phyloP scores from a whole-genome alignment of 2,888 invertebrate species.

The Yponomeuta malinellus region DNA sequence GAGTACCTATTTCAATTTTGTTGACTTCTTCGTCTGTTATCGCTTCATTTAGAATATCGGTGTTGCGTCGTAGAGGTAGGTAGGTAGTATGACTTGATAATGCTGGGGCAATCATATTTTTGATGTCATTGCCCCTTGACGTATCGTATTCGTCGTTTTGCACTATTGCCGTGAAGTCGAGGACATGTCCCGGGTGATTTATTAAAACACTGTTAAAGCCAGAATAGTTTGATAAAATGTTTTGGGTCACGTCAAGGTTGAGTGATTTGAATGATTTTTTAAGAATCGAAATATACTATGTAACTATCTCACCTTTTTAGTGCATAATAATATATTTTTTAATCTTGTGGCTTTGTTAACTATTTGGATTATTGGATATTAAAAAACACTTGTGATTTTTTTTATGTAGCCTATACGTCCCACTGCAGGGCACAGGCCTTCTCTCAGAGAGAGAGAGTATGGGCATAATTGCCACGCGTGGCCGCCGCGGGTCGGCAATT shows the following conservation, averaged over 20 bases:
- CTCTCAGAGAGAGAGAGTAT: too few species aligned
- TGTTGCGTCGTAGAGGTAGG: constrained; percentile 13
- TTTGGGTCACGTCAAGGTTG: background rate
- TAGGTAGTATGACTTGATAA: constrained; percentile 39
- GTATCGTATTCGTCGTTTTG: constrained; percentile 18
- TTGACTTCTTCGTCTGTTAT: constrained; percentile 59
- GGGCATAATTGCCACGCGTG: too few species aligned
- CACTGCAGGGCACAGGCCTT: too few species aligned
- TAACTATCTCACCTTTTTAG: too few species aligned
- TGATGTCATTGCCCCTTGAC: constrained; percentile 43
- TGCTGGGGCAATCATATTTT: constrained; percentile 38
- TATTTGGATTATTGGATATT: too few species aligned
- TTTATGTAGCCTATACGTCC: too few species aligned
- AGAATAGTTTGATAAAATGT: constrained; percentile 5
- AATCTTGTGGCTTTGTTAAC: too few species aligned
- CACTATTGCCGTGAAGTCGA: background rate
- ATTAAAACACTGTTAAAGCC: constrained; percentile 6
- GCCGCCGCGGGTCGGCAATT: too few species aligned
- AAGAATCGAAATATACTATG: background rate
- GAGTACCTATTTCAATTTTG: constrained; percentile 41
- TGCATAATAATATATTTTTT: too few species aligned
- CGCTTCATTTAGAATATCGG: constrained; percentile 35
- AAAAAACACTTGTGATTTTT: too few species aligned
- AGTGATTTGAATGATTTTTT: background rate
- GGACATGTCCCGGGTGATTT: constrained; percentile 5